Evolutionary conservation across 2,113 vertebrate species (phyloP).

Genomic region (Pituophis catenifer): DNA sequence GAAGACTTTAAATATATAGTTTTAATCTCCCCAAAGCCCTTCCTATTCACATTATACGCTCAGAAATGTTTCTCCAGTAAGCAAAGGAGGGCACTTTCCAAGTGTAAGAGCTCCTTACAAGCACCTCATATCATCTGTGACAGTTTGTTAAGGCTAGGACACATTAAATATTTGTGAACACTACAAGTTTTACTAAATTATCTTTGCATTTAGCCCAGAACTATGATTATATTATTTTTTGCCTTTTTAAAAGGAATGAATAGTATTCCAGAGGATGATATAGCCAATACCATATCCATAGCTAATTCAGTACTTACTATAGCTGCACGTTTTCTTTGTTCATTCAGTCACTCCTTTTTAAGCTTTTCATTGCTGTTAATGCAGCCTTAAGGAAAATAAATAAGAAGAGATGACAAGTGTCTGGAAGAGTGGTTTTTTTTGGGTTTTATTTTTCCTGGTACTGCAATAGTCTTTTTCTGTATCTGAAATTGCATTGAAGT

Average conservation of each 20-base stretch:
- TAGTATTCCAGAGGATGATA: neutral
- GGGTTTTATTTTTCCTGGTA: too few relatives aligned
- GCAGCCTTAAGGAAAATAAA: slow-evolving; percentile 29
- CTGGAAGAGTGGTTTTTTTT: too few relatives aligned
- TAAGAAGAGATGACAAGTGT: slow-evolving; percentile 13
- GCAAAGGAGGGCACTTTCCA: neutral
- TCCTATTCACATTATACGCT: neutral
- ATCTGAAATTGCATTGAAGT: too few relatives aligned
- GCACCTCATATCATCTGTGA: neutral
- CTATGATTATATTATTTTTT: slow-evolving; percentile 53
- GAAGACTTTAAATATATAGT: neutral
- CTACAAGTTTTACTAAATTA: neutral
- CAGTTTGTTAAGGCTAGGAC: neutral
- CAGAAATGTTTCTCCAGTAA: neutral
- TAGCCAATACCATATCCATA: slow-evolving; percentile 1
- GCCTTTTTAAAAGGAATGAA: slow-evolving; percentile 36
- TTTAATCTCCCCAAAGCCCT: neutral
- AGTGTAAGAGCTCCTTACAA: neutral
- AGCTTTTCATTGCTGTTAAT: slow-evolving; percentile 44
- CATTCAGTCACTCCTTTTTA: slow-evolving; percentile 30
- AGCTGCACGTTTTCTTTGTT: slow-evolving; percentile 1
- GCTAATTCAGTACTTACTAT: slow-evolving; percentile 39
- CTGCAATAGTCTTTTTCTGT: too few relatives aligned
- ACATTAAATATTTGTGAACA: neutral
- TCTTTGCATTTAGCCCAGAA: slow-evolving; percentile 9